Percentiles rank a stretch among this genome's conserved stretches.
phyloP scores from a whole-genome alignment of 1,140 invertebrate genomes.

The Hyphantria cunea region DNA sequence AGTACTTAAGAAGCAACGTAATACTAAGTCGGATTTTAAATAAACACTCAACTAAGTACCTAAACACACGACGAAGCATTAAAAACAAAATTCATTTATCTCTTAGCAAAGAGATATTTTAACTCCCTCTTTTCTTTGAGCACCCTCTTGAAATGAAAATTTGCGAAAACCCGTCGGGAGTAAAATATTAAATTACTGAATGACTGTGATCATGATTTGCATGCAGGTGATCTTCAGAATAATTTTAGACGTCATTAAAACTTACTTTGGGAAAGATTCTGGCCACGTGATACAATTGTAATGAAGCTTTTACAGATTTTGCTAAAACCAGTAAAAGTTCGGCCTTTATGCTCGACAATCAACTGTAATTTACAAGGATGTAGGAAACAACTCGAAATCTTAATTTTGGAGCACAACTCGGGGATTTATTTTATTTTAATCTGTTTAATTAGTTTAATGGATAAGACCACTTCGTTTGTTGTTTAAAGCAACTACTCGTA shows the following conservation, averaged over 20 bases:
- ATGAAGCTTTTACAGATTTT: constrained; percentile 7
- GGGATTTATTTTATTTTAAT: no score
- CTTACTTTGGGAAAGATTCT: constrained; percentile 39
- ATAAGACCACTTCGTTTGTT: no score
- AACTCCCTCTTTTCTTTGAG: constrained; percentile 37
- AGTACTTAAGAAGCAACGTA: neutral
- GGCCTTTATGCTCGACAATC: no score
- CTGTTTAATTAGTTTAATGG: no score
- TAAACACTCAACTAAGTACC: constrained; percentile 9
- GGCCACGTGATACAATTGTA: constrained; percentile 21
- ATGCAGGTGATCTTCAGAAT: constrained; percentile 46
- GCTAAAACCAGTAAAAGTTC: no score
- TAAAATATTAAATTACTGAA: constrained; percentile 36
- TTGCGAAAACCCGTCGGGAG: constrained; percentile 32
- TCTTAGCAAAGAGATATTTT: constrained; percentile 41
- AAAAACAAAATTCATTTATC: constrained; percentile 46
- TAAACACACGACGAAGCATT: constrained; percentile 31
- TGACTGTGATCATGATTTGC: constrained; percentile 48
- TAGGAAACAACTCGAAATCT: neutral
- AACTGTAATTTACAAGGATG: constrained; percentile 5
- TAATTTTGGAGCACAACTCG: no score
- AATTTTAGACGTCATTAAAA: constrained; percentile 56
- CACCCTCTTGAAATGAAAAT: constrained; percentile 33
- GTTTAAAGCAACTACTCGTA: no score
- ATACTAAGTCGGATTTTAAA: constrained; percentile 20